phyloP scores from a whole-genome alignment of 2,797 vertebrate genomes.

The Pogonophryne albipinna region DNA sequence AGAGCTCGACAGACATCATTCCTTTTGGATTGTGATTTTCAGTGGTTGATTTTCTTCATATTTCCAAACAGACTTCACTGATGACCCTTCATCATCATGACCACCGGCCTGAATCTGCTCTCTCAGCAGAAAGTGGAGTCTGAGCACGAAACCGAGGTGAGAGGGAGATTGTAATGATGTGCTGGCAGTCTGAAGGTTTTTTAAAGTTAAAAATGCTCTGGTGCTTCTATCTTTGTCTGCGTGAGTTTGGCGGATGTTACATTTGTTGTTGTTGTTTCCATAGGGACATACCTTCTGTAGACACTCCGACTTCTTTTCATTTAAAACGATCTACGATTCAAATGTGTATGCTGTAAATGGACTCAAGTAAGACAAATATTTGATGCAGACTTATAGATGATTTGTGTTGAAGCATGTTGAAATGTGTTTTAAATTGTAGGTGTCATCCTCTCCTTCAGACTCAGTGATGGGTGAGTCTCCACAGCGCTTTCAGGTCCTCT shows the following conservation, averaged over 20 bases:
- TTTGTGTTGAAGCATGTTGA: slow-evolving; percentile 20
- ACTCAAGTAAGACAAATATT: neutral
- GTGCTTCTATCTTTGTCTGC: slow-evolving; percentile 2
- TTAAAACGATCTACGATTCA: neutral
- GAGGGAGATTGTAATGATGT: slow-evolving; percentile 5
- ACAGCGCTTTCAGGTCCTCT: slow-evolving; percentile 95
- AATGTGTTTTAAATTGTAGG: slow-evolving; percentile 72
- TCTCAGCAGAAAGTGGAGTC: slow-evolving; percentile 92
- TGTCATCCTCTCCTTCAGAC: slow-evolving; percentile 86
- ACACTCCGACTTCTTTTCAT: slow-evolving; percentile 11
- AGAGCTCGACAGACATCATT: too few relatives aligned
- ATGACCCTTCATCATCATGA: slow-evolving; percentile 92
- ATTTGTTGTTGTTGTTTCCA: slow-evolving; percentile 77
- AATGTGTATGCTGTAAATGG: neutral
- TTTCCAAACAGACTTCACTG: slow-evolving; percentile 89
- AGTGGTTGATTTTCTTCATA: slow-evolving; percentile 74
- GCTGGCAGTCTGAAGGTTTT: neutral
- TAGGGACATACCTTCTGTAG: slow-evolving; percentile 69
- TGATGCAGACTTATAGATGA: neutral
- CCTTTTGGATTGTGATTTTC: too few relatives aligned
- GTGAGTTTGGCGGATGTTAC: slow-evolving; percentile 24
- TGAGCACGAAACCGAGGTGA: slow-evolving; percentile 93
- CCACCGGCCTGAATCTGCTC: slow-evolving; percentile 90
- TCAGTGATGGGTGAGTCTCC: slow-evolving; percentile 95
- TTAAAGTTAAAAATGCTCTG: neutral